These are phyloP conservation scores for Medauroidea extradentata DNA, from an alignment of 1,140 invertebrate genomes.

Conservation along the genomic window DNA sequence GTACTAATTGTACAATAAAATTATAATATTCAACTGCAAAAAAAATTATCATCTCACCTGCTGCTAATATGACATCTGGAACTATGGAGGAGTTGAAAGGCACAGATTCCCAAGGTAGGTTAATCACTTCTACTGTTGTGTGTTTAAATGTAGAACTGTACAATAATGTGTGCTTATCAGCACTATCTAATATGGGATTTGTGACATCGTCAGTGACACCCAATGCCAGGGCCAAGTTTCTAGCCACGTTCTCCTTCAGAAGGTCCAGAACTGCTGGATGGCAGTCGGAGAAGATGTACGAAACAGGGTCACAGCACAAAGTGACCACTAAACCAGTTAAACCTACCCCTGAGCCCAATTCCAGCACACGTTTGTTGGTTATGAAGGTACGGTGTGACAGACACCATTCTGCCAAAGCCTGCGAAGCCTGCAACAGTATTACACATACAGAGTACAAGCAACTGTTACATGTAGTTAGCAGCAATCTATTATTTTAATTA, in stretches of 20 bases:
- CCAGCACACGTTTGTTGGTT: constrained; percentile 45
- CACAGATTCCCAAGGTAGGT: constrained; percentile 49
- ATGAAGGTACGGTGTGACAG: constrained; percentile 40
- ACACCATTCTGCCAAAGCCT: constrained; percentile 51
- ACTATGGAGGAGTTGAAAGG: constrained; percentile 25
- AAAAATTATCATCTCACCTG: constrained; percentile 33
- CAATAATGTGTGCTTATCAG: constrained; percentile 6
- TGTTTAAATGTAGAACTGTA: constrained; percentile 4
- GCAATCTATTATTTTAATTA: too few species aligned
- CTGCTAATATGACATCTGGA: constrained; percentile 48
- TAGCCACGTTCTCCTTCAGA: constrained; percentile 12
- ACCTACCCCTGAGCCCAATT: constrained; percentile 55
- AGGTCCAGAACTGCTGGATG: constrained; percentile 44
- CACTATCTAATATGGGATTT: background rate
- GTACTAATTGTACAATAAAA: too few species aligned
- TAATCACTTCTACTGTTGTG: constrained; percentile 35
- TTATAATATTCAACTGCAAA: too few species aligned
- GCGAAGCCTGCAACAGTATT: constrained; percentile 41
- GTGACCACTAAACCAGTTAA: constrained; percentile 48
- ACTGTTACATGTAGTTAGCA: too few species aligned
- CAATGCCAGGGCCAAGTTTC: background rate
- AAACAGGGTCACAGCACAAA: constrained; percentile 42
- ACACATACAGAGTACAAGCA: too few species aligned
- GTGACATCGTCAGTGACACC: constrained; percentile 8
- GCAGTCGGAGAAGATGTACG: constrained; percentile 51